phyloP scores from a whole-genome alignment of 2,113 vertebrate genomes.

The Dasyornis broadbenti region DNA sequence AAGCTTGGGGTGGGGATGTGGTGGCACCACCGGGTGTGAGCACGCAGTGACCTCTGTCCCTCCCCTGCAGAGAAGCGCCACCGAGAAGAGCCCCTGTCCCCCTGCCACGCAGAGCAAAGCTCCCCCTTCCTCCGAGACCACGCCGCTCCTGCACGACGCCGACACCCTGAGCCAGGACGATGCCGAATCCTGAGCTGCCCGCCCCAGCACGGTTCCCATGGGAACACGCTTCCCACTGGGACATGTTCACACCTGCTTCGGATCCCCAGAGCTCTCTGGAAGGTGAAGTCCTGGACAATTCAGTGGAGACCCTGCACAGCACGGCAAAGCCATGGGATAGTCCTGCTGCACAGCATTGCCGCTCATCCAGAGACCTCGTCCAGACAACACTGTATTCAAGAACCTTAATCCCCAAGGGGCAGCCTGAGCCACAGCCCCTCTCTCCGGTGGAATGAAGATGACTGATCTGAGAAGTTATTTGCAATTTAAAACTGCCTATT shows the following conservation, averaged over 20 bases:
- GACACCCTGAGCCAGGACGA: not conserved
- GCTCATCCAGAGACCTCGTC: not conserved
- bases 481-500: not conserved
- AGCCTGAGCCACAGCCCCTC: not conserved
- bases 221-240: accelerated
- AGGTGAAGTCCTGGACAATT: not conserved
- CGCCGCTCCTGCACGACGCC: not conserved
- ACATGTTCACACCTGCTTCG: accelerated
- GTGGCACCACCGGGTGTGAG: not conserved
- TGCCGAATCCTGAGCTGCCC: not conserved
- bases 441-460: not conserved
- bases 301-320: not conserved
- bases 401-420: not conserved
- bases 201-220: not conserved
- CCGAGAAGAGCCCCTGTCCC: not conserved
- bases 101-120: not conserved
- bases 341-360: not conserved
- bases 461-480: not conserved
- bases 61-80: not conserved
- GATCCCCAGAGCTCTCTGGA: not conserved
- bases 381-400: not conserved
- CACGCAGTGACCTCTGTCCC: not conserved
- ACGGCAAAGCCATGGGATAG: not conserved
- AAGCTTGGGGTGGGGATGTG: not conserved
- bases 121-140: not conserved